phyloP scores from a whole-genome alignment of 2,113 vertebrate species.

The Gila orcuttii region DNA sequence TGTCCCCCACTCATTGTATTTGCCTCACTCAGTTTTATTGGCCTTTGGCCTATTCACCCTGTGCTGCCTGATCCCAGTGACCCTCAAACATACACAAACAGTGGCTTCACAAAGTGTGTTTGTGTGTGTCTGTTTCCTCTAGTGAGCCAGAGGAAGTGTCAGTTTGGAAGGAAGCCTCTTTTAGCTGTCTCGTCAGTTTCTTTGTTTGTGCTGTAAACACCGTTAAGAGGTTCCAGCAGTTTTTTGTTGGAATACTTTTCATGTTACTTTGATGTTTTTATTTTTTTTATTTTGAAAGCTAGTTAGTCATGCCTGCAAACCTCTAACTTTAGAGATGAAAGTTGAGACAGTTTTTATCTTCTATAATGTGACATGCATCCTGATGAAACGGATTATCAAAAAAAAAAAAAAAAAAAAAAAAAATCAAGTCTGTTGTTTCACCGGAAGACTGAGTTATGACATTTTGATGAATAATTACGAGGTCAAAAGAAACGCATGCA shows the following conservation, averaged over 20 bases:
- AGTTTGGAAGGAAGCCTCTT: constrained; percentile 18
- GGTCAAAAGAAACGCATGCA: not conserved
- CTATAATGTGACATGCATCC: not conserved
- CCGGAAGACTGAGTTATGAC: not conserved
- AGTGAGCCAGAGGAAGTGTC: constrained; percentile 59
- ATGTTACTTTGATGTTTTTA: not conserved
- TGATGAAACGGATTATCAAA: not conserved
- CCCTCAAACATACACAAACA: constrained; percentile 32
- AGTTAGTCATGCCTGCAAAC: not conserved
- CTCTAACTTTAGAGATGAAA: not conserved
- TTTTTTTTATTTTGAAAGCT: constrained; percentile 1
- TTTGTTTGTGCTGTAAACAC: constrained; percentile 24
- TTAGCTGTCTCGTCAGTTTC: constrained; percentile 32
- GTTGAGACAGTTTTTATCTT: not conserved
- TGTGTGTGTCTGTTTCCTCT: constrained; percentile 27
- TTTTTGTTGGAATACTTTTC: not conserved
- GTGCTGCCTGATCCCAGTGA: constrained; percentile 14
- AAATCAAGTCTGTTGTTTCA: not conserved
- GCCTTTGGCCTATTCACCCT: constrained; percentile 27
- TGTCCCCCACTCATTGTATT: not conserved
- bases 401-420: not conserved
- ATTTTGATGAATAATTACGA: not conserved
- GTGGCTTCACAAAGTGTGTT: constrained; percentile 42
- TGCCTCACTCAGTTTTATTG: not conserved
- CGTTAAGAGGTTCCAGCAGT: not conserved